Conservation (phyloP, 2,888 invertebrate genomes). For the Biston betularia region DNA sequence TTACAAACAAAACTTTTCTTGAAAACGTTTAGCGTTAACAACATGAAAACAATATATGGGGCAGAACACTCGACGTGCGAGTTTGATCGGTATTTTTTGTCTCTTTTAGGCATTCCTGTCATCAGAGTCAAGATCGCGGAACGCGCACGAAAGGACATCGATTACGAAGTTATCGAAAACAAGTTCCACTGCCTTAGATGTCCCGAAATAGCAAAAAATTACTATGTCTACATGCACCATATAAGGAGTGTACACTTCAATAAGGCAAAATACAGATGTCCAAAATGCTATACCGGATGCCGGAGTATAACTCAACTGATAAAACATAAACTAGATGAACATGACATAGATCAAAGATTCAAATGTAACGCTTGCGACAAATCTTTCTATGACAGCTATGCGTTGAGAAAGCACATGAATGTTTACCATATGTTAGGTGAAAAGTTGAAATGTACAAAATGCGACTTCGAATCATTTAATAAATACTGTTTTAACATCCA, state of each 20-base stretch:
- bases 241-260: slow-evolving; percentile 1
- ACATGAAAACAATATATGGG: too few relatives aligned
- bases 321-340: slow-evolving; percentile 60
- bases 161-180: neutral
- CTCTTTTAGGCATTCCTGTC: neutral
- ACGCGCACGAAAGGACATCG: neutral
- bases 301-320: neutral
- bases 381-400: slow-evolving; percentile 26
- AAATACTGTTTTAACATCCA: slow-evolving; percentile 2
- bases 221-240: neutral
- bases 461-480: slow-evolving; percentile 20
- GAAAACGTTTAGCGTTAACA: too few relatives aligned
- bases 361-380: slow-evolving; percentile 47
- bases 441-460: slow-evolving; percentile 31
- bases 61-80: too few relatives aligned
- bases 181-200: slow-evolving; percentile 8
- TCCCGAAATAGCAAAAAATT: neutral
- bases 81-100: neutral
- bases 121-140: neutral
- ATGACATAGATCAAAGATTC: slow-evolving; percentile 47
- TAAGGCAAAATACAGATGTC: neutral
- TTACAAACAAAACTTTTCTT: too few relatives aligned
- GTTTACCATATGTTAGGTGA: slow-evolving; percentile 30
- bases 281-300: neutral
- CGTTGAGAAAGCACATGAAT: neutral